Evolutionary conservation across 2,888 invertebrate species (phyloP).

Genomic region (Chloroclysta siterata): DNA sequence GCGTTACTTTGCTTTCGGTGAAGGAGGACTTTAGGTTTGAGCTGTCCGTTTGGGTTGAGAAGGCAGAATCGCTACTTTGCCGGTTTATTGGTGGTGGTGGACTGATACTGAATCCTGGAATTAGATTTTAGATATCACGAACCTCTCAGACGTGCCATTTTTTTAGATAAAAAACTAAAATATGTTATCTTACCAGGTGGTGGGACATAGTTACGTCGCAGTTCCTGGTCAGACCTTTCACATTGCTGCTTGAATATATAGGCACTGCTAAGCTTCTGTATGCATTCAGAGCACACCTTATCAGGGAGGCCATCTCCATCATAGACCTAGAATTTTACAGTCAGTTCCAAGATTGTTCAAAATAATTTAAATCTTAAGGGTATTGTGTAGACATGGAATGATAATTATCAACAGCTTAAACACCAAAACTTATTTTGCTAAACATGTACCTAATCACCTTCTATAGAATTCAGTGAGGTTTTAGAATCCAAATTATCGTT

Average conservation of each 20-base stretch:
- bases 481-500: too few relatives aligned
- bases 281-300: slow-evolving; percentile 79
- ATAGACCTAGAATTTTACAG: slow-evolving; percentile 60
- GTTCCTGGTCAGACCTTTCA: slow-evolving; percentile 77
- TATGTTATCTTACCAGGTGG: slow-evolving; percentile 65
- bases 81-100: slow-evolving; percentile 71
- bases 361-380: neutral
- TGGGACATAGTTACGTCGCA: slow-evolving; percentile 76
- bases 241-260: slow-evolving; percentile 83
- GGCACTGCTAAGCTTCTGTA: slow-evolving; percentile 80
- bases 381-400: too few relatives aligned
- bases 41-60: slow-evolving; percentile 73
- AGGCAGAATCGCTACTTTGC: slow-evolving; percentile 80
- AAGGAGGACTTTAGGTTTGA: slow-evolving; percentile 65
- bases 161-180: neutral
- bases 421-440: too few relatives aligned
- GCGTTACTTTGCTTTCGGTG: slow-evolving; percentile 58
- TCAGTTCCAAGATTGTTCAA: neutral
- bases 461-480: too few relatives aligned
- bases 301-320: slow-evolving; percentile 82
- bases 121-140: neutral
- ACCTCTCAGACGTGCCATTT: neutral
- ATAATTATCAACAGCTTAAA: too few relatives aligned
- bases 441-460: too few relatives aligned
- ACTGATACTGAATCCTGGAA: slow-evolving; percentile 68